Evolutionary conservation across 2,113 vertebrate species (phyloP).

Genomic region (Phyllopteryx taeniolatus): DNA sequence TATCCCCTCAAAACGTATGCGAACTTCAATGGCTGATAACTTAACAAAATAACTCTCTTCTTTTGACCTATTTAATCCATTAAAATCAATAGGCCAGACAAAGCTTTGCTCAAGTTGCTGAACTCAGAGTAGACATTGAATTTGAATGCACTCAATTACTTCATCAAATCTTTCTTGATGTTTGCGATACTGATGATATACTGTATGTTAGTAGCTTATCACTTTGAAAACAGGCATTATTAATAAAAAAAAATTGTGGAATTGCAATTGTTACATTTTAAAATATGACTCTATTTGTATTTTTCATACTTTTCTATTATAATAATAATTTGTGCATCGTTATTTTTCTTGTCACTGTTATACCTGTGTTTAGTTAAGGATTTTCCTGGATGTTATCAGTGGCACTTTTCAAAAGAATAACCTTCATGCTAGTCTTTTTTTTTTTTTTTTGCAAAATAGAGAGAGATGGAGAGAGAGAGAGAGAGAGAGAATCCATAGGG

Average conservation of each 20-base stretch:
- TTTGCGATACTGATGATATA: background rate
- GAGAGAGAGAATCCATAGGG: constrained; percentile 26
- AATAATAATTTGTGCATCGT: no score
- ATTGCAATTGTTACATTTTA: background rate
- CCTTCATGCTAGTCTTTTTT: no score
- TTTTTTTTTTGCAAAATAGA: no score
- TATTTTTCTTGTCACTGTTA: no score
- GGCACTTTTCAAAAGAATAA: no score
- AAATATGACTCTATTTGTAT: background rate
- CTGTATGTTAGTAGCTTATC: background rate
- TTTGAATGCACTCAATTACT: background rate
- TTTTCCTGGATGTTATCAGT: no score
- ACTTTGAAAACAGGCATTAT: background rate
- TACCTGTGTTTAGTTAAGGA: no score
- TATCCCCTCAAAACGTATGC: background rate
- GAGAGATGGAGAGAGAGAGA: constrained; percentile 7
- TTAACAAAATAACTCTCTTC: background rate
- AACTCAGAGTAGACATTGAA: background rate
- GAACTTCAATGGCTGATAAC: background rate
- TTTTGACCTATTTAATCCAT: background rate
- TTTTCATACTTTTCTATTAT: background rate
- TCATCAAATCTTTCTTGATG: background rate
- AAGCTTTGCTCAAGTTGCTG: background rate
- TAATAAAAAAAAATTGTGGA: background rate
- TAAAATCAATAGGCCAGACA: background rate